phyloP scores from a whole-genome alignment of 2,888 invertebrate species.

The Xestia ashworthii region DNA sequence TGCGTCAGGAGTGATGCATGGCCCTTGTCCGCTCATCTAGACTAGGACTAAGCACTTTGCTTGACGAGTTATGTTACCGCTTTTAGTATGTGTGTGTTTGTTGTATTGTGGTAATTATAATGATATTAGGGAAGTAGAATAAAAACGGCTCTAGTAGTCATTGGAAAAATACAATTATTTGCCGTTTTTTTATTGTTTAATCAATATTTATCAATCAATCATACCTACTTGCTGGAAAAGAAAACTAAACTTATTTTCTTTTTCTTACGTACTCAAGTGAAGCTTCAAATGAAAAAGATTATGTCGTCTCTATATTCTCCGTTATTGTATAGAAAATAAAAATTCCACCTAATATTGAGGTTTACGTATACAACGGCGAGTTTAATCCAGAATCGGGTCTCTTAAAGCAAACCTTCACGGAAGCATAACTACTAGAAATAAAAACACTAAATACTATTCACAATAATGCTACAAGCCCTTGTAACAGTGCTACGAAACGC shows the following conservation, averaged over 20 bases:
- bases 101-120: conserved; percentile 65
- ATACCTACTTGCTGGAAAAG: too few relatives aligned
- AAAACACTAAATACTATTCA: neutral
- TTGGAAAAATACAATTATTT: neutral
- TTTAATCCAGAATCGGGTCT: neutral
- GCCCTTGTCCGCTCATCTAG: conserved; percentile 80
- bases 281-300: neutral
- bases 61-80: conserved; percentile 77
- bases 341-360: neutral
- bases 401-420: neutral
- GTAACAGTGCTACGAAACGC: neutral
- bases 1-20: conserved; percentile 80
- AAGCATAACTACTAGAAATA: neutral
- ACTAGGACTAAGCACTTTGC: conserved; percentile 82
- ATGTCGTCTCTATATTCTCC: neutral
- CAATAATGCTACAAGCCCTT: neutral
- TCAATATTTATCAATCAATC: too few relatives aligned
- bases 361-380: neutral
- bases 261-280: neutral
- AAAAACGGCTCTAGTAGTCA: neutral
- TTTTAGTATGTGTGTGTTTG: conserved; percentile 71
- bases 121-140: conserved; percentile 39
- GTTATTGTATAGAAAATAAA: neutral
- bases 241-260: neutral
- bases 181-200: too few relatives aligned